Percentiles rank a stretch among this genome's conserved stretches.
These are phyloP conservation scores for Littorina saxatilis DNA, from an alignment of 1,140 invertebrate genomes.

Conservation along the genomic window DNA sequence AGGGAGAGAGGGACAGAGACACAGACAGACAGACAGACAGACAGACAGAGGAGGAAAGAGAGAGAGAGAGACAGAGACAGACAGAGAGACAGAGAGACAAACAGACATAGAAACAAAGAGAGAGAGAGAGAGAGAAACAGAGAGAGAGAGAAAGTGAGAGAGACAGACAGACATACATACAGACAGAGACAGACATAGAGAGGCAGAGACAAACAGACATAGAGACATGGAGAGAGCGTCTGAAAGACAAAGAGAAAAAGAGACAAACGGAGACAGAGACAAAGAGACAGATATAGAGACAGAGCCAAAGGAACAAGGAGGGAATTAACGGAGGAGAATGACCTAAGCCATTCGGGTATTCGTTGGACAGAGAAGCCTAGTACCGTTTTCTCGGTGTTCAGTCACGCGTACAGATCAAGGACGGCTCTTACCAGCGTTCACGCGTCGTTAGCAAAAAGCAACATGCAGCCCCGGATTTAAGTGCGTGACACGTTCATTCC, in stretches of 20 bases:
- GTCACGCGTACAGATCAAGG: not conserved
- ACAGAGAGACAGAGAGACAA: not conserved
- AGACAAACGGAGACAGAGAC: not conserved
- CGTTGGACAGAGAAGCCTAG: not conserved
- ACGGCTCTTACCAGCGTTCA: not conserved
- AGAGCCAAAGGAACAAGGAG: not conserved
- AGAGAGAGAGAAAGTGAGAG: no score
- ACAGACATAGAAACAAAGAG: no score
- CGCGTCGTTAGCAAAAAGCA: not conserved
- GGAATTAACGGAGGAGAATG: not conserved
- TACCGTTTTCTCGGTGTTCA: no score
- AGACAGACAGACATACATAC: no score
- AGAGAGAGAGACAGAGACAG: not conserved
- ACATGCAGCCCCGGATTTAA: not conserved
- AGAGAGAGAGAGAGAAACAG: no score
- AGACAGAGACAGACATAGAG: no score
- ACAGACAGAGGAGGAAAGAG: not conserved
- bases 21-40: not conserved
- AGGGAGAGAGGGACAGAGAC: no score
- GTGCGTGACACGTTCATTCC: not conserved
- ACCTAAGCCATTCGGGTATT: not conserved
- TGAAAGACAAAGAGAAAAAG: not conserved
- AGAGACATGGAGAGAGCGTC: not conserved
- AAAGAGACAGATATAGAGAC: not conserved
- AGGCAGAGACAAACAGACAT: no score